These are phyloP conservation scores for Xiphophorus maculatus DNA, from an alignment of 2,113 vertebrate species.

Conservation along the genomic window DNA sequence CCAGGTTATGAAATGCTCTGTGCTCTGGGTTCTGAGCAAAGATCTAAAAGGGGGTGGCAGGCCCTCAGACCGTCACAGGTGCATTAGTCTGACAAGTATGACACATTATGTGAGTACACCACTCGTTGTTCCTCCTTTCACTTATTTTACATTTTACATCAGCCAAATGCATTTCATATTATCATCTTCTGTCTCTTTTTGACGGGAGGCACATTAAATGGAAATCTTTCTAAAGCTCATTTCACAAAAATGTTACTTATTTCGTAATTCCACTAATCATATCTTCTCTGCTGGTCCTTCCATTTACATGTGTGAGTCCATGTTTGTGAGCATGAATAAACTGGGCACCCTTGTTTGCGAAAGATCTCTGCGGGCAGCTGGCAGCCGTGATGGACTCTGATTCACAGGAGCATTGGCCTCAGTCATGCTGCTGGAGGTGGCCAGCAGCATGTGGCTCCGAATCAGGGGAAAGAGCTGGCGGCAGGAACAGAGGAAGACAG, in stretches of 20 bases:
- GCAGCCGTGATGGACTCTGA: slow-evolving; percentile 41
- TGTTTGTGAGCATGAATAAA: slow-evolving; percentile 1
- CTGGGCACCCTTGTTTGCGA: slow-evolving; percentile 4
- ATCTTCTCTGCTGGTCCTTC: background rate
- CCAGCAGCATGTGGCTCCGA: slow-evolving; percentile 33
- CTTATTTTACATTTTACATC: background rate
- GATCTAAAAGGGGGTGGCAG: background rate
- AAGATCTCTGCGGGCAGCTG: slow-evolving; percentile 15
- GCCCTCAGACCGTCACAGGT: slow-evolving; percentile 11
- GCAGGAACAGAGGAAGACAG: slow-evolving; percentile 16
- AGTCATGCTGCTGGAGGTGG: slow-evolving; percentile 33
- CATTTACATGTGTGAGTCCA: background rate
- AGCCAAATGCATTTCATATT: background rate
- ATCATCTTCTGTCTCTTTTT: background rate
- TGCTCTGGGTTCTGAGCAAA: background rate
- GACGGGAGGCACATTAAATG: background rate
- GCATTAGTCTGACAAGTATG: slow-evolving; percentile 1
- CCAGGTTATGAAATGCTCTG: slow-evolving; percentile 33
- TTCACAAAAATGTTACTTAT: slow-evolving; percentile 20
- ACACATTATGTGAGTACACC: background rate
- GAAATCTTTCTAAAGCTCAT: slow-evolving; percentile 7
- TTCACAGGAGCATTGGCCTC: slow-evolving; percentile 31
- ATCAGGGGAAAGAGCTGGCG: background rate
- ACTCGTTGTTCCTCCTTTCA: background rate
- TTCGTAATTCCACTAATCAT: background rate